phyloP scores from a whole-genome alignment of 2,113 vertebrate genomes.

The Cyanoderma ruficeps region DNA sequence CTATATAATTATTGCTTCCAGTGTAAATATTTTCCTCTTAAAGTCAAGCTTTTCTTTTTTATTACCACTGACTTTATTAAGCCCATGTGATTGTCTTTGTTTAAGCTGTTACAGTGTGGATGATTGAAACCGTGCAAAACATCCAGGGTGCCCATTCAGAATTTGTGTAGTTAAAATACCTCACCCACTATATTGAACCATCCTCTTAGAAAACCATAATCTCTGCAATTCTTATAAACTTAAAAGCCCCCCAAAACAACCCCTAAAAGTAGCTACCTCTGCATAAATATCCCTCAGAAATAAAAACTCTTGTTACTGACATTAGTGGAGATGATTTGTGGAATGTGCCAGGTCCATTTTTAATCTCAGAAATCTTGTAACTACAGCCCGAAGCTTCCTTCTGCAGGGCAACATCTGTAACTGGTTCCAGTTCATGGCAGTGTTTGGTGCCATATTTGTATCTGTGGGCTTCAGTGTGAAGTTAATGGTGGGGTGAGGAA shows the following conservation, averaged over 20 bases:
- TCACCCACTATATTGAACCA: neutral
- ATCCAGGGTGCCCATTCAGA: neutral
- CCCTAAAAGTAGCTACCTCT: neutral
- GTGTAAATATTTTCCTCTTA: constrained; percentile 66
- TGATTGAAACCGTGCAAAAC: constrained; percentile 26
- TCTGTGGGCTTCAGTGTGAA: neutral
- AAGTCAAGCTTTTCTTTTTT: constrained; percentile 58
- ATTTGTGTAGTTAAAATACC: constrained; percentile 6
- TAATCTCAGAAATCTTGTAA: neutral
- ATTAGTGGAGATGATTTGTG: neutral
- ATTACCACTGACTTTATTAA: constrained; percentile 63
- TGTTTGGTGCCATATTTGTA: neutral
- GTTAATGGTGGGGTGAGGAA: neutral
- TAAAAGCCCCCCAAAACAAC: neutral
- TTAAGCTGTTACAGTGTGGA: neutral
- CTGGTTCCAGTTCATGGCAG: neutral
- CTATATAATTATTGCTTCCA: constrained; percentile 54
- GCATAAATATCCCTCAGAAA: neutral
- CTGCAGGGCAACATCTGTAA: neutral
- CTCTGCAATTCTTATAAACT: neutral
- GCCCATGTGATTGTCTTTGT: constrained; percentile 57
- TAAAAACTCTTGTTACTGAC: neutral
- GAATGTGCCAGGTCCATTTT: neutral
- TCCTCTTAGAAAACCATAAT: constrained; percentile 7
- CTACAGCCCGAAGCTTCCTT: neutral